phyloP scores from a whole-genome alignment of 2,888 invertebrate genomes.

The Scaptomyza flava region DNA sequence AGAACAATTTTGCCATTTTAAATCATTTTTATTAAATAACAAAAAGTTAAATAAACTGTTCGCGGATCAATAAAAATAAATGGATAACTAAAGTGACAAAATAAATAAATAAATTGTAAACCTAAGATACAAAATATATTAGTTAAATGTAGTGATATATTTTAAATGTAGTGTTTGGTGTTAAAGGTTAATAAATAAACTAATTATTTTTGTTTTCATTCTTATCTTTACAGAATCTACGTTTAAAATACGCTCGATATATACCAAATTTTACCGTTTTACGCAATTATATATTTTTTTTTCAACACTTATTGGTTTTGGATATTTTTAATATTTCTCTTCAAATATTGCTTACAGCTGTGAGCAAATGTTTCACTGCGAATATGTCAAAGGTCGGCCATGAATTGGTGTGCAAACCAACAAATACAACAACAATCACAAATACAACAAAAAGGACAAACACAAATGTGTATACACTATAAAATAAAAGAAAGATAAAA shows the following conservation, averaged over 20 bases:
- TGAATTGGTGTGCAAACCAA: constrained; percentile 71
- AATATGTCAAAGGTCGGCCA: constrained; percentile 83
- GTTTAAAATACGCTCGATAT: constrained; percentile 50
- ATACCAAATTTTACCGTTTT: constrained; percentile 42
- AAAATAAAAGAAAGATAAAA: constrained; percentile 58
- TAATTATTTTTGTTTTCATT: constrained; percentile 18
- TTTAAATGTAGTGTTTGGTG: too few species aligned
- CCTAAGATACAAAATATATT: neutral
- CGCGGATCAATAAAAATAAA: neutral
- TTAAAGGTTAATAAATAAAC: neutral
- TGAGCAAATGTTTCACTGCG: constrained; percentile 79
- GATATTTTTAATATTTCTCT: constrained; percentile 13
- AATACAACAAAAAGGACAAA: constrained; percentile 61
- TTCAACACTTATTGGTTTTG: neutral
- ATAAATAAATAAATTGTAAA: neutral
- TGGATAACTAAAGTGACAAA: neutral
- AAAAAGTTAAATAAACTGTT: too few species aligned
- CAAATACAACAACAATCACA: constrained; percentile 49
- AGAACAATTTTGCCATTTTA: too few species aligned
- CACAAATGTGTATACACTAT: constrained; percentile 52
- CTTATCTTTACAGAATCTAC: constrained; percentile 61
- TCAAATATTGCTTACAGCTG: constrained; percentile 67
- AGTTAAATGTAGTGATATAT: neutral
- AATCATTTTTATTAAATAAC: too few species aligned
- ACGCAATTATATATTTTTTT: constrained; percentile 16